These are phyloP conservation scores for Cladopsammia gracilis DNA, from an alignment of 64 coral and sea anemone species.

Conservation along the genomic window DNA sequence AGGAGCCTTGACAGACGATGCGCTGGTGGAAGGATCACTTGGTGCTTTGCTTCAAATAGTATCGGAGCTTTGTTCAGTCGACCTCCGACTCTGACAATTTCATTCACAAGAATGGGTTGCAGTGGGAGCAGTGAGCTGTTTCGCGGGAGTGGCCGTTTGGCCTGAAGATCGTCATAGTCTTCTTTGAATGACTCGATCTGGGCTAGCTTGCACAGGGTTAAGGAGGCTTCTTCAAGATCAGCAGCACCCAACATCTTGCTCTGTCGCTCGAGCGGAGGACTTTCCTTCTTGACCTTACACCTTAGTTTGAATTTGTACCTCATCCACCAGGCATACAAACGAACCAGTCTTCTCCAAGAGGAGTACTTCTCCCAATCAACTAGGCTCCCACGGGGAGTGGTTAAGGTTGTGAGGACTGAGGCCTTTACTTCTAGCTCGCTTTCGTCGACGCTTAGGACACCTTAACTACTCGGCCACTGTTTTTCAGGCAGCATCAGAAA, in stretches of 20 bases:
- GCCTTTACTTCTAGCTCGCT: neutral
- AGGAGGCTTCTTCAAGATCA: neutral
- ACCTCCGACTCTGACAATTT: too few relatives aligned
- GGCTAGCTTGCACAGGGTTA: neutral
- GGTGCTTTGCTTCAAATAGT: too few relatives aligned
- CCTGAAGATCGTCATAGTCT: neutral
- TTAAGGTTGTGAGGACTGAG: neutral
- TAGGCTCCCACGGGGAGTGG: too few relatives aligned
- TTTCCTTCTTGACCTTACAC: neutral
- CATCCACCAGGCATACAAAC: neutral
- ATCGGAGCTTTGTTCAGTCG: too few relatives aligned
- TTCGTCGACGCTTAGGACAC: neutral
- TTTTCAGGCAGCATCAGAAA: neutral
- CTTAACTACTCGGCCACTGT: neutral
- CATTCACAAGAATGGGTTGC: neutral
- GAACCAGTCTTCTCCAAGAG: too few relatives aligned
- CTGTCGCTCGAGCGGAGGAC: neutral
- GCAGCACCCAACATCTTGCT: neutral
- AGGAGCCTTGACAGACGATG: neutral
- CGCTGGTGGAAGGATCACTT: neutral
- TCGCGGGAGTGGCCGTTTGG: neutral
- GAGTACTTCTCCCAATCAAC: slow-evolving; percentile 10
- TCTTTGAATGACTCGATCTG: neutral
- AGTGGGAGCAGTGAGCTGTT: neutral
- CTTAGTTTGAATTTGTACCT: neutral